Evolutionary conservation across 2,797 vertebrate species (phyloP).

Genomic region (Parauchenoglanis punctatus): DNA sequence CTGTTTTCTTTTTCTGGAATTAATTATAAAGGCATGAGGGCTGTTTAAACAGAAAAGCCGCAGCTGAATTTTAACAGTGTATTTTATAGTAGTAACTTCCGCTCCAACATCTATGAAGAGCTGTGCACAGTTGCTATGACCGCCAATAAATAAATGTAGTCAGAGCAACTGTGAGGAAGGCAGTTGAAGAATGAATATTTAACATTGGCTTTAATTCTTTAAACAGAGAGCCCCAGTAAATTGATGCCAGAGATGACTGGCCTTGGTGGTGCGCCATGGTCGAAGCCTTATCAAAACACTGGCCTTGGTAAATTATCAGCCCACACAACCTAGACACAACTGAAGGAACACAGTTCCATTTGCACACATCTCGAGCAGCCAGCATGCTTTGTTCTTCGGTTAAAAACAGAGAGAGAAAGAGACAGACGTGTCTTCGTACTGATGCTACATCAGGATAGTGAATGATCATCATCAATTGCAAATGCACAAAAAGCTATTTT

Average conservation of each 20-base stretch:
- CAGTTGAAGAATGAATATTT: slow-evolving; percentile 20
- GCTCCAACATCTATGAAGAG: neutral
- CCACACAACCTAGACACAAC: slow-evolving; percentile 64
- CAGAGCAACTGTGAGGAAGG: slow-evolving; percentile 4
- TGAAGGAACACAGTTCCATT: slow-evolving; percentile 38
- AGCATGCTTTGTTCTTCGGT: slow-evolving; percentile 20
- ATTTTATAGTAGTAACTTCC: slow-evolving; percentile 1
- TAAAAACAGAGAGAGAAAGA: neutral
- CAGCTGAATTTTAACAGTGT: neutral
- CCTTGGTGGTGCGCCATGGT: slow-evolving; percentile 60
- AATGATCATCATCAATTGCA: neutral
- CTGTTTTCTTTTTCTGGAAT: neutral
- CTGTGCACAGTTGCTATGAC: slow-evolving; percentile 9
- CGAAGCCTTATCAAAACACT: slow-evolving; percentile 67
- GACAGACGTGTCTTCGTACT: neutral
- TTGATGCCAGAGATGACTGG: slow-evolving; percentile 60
- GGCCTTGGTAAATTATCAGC: slow-evolving; percentile 80
- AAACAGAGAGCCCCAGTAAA: slow-evolving; percentile 11
- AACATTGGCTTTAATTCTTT: slow-evolving; percentile 18
- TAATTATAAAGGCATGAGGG: neutral
- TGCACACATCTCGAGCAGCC: slow-evolving; percentile 49
- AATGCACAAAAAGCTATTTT: neutral
- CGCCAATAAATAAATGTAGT: slow-evolving; percentile 16
- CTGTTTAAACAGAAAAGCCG: neutral
- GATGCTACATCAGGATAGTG: too few relatives aligned